A percentile compares a stretch with the other conserved stretches of the same genome.
Evolutionary conservation across 1,140 invertebrate species (phyloP).

Genomic region (Gryon sp.): DNA sequence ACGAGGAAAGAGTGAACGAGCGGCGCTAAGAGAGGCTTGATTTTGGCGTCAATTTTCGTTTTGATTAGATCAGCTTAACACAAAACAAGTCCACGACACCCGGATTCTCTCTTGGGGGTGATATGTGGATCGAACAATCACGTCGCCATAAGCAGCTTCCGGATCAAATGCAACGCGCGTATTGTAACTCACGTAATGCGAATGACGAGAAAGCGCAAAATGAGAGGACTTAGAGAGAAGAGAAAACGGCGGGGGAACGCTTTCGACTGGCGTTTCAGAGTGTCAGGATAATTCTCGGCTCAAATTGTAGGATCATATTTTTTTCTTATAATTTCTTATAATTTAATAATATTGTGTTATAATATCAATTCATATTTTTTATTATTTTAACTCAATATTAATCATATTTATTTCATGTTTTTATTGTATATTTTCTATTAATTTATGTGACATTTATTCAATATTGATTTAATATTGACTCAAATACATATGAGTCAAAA

Average conservation of each 20-base stretch:
- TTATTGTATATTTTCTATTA: no score
- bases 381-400: no score
- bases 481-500: no score
- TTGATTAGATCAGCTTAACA: not conserved
- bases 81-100: not conserved
- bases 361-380: no score
- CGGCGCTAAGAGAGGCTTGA: not conserved
- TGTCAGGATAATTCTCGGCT: not conserved
- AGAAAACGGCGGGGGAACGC: not conserved
- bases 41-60: not conserved
- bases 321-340: no score
- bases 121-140: constrained; percentile 5
- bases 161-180: not conserved
- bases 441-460: no score
- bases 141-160: constrained; percentile 6
- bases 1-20: not conserved
- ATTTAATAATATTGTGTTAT: no score
- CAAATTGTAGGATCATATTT: not conserved
- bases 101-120: no score
- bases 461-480: no score
- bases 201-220: constrained; percentile 12
- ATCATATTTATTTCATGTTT: no score
- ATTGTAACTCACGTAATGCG: not conserved
- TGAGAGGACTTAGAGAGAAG: constrained; percentile 2
- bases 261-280: not conserved